These are phyloP conservation scores for Plestiodon gilberti DNA, from an alignment of 2,113 vertebrate genomes.

Conservation along the genomic window DNA sequence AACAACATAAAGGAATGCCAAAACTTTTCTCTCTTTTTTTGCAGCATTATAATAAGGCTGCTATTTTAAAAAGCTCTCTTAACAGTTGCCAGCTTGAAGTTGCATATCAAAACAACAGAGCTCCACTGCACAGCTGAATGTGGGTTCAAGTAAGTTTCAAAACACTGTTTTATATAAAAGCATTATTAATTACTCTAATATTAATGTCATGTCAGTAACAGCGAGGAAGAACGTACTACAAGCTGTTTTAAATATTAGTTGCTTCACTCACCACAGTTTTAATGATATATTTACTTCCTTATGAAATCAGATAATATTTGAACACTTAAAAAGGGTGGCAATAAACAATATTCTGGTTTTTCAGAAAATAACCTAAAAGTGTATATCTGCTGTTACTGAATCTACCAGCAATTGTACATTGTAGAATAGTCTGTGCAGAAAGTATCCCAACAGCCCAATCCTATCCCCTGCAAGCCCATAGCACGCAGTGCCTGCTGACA, in stretches of 20 bases:
- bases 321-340: constrained; percentile 4
- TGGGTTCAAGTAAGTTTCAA: constrained; percentile 56
- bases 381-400: background rate
- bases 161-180: constrained; percentile 39
- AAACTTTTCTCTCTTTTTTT: no score
- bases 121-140: constrained; percentile 4
- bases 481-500: no score
- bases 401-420: background rate
- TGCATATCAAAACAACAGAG: constrained; percentile 1
- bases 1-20: no score
- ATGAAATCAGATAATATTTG: constrained; percentile 17
- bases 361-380: background rate
- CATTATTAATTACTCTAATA: constrained; percentile 60
- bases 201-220: constrained; percentile 29
- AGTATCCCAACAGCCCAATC: background rate
- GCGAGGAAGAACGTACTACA: constrained; percentile 1
- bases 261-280: constrained; percentile 8
- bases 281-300: constrained; percentile 8
- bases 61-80: background rate
- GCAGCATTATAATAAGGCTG: background rate
- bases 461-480: no score
- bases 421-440: background rate
- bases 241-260: constrained; percentile 27
- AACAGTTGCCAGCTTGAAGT: background rate
- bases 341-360: background rate